Conservation (phyloP, 2,888 invertebrate genomes). For the Drosophila silvestris region DNA sequence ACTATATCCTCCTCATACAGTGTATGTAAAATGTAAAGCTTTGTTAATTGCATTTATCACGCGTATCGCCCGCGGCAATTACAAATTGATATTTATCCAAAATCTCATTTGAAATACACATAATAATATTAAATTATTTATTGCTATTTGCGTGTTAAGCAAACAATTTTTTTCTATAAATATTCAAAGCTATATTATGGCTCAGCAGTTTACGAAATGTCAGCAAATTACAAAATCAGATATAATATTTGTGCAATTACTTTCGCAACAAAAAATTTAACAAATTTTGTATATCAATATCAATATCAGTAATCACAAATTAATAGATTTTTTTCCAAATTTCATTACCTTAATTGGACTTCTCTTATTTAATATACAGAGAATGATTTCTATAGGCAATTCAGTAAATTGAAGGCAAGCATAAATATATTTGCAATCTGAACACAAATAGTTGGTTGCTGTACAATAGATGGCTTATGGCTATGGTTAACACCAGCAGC, state of each 20-base stretch:
- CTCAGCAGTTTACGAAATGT: not conserved
- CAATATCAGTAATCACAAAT: not conserved
- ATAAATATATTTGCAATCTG: not conserved
- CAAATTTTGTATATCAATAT: not conserved
- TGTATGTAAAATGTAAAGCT: not conserved
- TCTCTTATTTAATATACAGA: not conserved
- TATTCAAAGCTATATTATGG: not conserved
- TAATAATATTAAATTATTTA: slow-evolving; percentile 7
- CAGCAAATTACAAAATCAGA: not conserved
- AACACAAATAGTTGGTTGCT: slow-evolving; percentile 5
- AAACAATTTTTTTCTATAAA: not conserved
- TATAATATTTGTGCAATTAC: not conserved
- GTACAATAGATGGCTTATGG: slow-evolving; percentile 12
- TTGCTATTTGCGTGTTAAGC: not conserved
- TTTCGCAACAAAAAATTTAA: not conserved
- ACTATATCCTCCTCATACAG: not conserved
- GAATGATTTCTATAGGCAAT: not conserved
- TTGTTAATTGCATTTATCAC: slow-evolving; percentile 13
- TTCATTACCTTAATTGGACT: not conserved
- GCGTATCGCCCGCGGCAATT: slow-evolving; percentile 10
- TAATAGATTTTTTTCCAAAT: not conserved
- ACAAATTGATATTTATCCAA: slow-evolving; percentile 22
- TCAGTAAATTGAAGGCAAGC: not conserved
- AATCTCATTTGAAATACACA: slow-evolving; percentile 15
- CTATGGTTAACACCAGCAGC: not conserved